Conservation (phyloP, 2,113 vertebrate species). For the Castor canadensis region DNA sequence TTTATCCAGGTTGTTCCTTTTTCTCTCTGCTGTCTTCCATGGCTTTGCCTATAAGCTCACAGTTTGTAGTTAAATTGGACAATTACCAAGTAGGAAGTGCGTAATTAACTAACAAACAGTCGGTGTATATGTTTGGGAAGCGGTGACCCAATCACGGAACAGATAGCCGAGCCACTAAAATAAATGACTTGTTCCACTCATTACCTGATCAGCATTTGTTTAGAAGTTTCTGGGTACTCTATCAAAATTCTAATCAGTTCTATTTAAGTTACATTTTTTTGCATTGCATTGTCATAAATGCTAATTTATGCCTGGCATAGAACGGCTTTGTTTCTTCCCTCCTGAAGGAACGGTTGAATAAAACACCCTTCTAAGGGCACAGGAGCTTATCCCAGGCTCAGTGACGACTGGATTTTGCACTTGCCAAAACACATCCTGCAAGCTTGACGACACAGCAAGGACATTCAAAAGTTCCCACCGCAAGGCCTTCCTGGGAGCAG, state of each 20-base stretch:
- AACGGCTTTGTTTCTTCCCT: slow-evolving; percentile 81
- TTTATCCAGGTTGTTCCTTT: slow-evolving; percentile 51
- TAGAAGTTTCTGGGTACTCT: slow-evolving; percentile 76
- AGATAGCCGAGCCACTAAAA: slow-evolving; percentile 72
- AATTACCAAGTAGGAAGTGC: slow-evolving; percentile 68
- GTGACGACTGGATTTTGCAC: slow-evolving; percentile 74
- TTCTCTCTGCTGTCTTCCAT: slow-evolving; percentile 1
- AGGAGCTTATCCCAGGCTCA: slow-evolving; percentile 76
- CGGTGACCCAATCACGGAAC: slow-evolving; percentile 70
- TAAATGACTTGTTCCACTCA: slow-evolving; percentile 78
- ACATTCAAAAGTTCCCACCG: neutral
- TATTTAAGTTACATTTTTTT: slow-evolving; percentile 76
- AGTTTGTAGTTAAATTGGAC: slow-evolving; percentile 74
- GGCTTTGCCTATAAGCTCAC: slow-evolving; percentile 47
- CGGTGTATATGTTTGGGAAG: slow-evolving; percentile 64
- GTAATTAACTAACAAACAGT: slow-evolving; percentile 80
- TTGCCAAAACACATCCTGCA: slow-evolving; percentile 69
- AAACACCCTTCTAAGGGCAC: slow-evolving; percentile 77
- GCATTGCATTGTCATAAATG: slow-evolving; percentile 76
- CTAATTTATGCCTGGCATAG: slow-evolving; percentile 80
- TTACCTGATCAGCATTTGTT: slow-evolving; percentile 77
- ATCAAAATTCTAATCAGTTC: slow-evolving; percentile 77
- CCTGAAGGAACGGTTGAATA: slow-evolving; percentile 77
- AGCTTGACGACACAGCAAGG: slow-evolving; percentile 59
- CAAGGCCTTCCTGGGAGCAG: slow-evolving; percentile 12